A percentile compares a stretch with the other conserved stretches of the same genome.
Conservation (phyloP, 2,113 vertebrate species). For the Seriola quinqueradiata region DNA sequence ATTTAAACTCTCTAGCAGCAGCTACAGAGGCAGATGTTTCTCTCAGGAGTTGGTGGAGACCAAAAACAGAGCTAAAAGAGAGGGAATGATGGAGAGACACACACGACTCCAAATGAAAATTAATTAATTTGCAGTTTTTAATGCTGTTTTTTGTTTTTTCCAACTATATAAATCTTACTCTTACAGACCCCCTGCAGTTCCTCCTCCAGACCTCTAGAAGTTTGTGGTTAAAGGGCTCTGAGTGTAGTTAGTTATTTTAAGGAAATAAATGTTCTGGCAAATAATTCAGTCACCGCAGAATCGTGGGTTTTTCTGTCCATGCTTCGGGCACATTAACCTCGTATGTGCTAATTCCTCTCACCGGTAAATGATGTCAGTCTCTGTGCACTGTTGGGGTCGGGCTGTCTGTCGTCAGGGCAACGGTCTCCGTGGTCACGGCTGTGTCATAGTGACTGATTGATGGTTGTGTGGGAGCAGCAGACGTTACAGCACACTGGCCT, state of each 20-base stretch:
- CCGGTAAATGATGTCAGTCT: conserved; percentile 45
- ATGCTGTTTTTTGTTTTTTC: too few species aligned
- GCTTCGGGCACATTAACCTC: neutral
- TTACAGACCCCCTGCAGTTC: too few species aligned
- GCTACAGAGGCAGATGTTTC: too few species aligned
- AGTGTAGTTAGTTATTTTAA: too few species aligned
- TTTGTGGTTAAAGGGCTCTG: too few species aligned
- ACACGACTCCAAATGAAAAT: too few species aligned
- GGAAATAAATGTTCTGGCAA: neutral
- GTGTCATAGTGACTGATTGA: conserved; percentile 31
- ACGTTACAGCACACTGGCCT: conserved; percentile 22
- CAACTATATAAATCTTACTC: too few species aligned
- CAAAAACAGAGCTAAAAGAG: too few species aligned
- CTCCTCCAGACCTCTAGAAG: neutral
- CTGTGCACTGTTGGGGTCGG: conserved; percentile 16
- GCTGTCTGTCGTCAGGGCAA: conserved; percentile 45
- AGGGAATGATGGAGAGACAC: too few species aligned
- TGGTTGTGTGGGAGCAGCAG: conserved; percentile 5
- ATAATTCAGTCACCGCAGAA: neutral
- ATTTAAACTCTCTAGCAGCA: too few species aligned
- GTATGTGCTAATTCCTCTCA: conserved; percentile 1
- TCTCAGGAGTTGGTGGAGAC: too few species aligned
- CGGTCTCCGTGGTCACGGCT: conserved; percentile 14
- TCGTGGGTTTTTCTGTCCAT: neutral
- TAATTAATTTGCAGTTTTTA: too few species aligned